Evolutionary conservation across 2,888 invertebrate genomes (phyloP).

Genomic region (Brachylomia viminalis): DNA sequence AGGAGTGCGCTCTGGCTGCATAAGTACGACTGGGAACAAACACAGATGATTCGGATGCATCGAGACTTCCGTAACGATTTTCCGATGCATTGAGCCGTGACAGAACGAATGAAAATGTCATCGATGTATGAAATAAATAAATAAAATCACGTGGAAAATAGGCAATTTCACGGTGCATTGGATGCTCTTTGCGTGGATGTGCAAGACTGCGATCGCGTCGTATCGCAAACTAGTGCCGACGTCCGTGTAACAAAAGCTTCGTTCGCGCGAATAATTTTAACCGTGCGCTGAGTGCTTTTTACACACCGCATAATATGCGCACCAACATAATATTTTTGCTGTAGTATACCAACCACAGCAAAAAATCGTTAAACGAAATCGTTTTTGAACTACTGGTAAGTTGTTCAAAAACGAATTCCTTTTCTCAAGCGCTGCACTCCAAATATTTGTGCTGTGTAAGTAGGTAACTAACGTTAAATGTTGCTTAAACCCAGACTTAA

Average conservation of each 20-base stretch:
- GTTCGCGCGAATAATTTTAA: constrained; percentile 83
- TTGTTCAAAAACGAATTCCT: neutral
- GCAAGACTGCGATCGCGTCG: constrained; percentile 74
- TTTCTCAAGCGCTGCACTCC: neutral
- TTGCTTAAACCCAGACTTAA: neutral
- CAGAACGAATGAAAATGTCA: constrained; percentile 84
- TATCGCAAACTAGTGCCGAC: constrained; percentile 71
- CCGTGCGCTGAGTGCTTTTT: constrained; percentile 65
- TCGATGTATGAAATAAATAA: constrained; percentile 89
- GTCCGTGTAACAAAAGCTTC: constrained; percentile 83
- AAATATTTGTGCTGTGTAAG: neutral
- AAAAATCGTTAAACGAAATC: too few species aligned
- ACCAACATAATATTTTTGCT: neutral
- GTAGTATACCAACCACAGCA: too few species aligned
- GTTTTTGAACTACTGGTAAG: too few species aligned
- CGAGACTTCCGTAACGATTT: constrained; percentile 72
- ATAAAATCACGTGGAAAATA: constrained; percentile 90
- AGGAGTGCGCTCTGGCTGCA: constrained; percentile 69
- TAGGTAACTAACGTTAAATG: too few species aligned
- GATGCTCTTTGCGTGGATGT: constrained; percentile 85
- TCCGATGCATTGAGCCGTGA: constrained; percentile 77
- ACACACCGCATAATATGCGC: constrained; percentile 23
- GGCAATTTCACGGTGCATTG: constrained; percentile 91
- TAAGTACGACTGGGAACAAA: constrained; percentile 64
- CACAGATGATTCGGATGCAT: constrained; percentile 63